Evolutionary conservation across 2,113 vertebrate species (phyloP), one percentile per base, ranked within the genome.

Genomic region (Ophiodon elongatus): DNA sequence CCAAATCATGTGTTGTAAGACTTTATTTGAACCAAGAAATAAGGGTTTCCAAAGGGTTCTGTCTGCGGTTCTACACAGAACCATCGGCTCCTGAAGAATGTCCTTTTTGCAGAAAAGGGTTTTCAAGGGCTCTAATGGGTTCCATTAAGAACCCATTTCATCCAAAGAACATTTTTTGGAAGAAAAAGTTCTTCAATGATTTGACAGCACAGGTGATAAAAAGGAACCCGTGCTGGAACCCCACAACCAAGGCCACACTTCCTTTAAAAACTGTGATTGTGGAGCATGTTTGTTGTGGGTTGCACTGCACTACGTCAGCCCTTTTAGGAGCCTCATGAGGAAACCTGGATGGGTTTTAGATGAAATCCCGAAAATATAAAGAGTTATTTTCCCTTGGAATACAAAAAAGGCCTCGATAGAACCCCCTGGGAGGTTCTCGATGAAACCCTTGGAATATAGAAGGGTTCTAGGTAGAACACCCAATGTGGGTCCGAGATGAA

Each of bases 1-100:
- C 33, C 25, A 80, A 74, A 65, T 43, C 75, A 47, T 1, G 25
- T n/a, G 80, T 17, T 60, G 29, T 21, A 39, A 71, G 60, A 15
- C 25, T 60, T 73, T 52, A 59, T 77, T 54, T 76, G 11, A 83
- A 43, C 35, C 33, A 7, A 29, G 27, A 60, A 17, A 31, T 17
- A 60, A 60, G 27, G 57, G 11, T 59, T 59, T 59, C 25, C 25
- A 27, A 15, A 29, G 0, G 54, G 27, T 59, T 31, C 27, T 15
- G 6, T 25, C 10, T 56, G n/a, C 54, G n/a, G 54, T n/a, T 56
- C n/a, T 13, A 56, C n/a, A 9, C 9, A 56, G n/a, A 56, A 25
- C 4, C 25, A 29, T 29, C 8, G 29, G 56, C 25, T 29, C 29
- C 25, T 29, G 56, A 59, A 59, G 56, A 59, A 52, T 8, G n/a